Evolutionary conservation across 1,140 invertebrate species (phyloP).

Genomic region (Adelges cooleyi): DNA sequence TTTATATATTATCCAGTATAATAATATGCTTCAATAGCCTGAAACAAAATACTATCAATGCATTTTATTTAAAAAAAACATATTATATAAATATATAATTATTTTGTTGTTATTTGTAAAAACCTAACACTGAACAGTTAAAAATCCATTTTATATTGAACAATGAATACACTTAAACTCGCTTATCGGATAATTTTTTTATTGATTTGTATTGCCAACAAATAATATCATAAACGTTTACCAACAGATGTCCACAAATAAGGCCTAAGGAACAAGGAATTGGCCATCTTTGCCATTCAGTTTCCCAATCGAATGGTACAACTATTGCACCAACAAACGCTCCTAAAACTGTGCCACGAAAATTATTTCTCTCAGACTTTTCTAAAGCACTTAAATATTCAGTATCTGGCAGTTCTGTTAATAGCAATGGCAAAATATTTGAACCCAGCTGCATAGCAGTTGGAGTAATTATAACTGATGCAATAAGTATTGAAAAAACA

Average conservation of each 20-base stretch:
- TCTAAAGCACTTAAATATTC: slow-evolving; percentile 30
- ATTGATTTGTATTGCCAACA: slow-evolving; percentile 13
- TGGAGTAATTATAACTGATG: slow-evolving; percentile 54
- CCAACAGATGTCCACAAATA: slow-evolving; percentile 42
- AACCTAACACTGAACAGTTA: too few species aligned
- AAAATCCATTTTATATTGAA: too few species aligned
- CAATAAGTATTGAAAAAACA: slow-evolving; percentile 54
- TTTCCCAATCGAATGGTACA: slow-evolving; percentile 86
- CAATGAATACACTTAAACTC: too few species aligned
- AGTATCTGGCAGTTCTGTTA: slow-evolving; percentile 47
- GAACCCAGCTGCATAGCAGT: slow-evolving; percentile 47
- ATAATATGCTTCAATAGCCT: too few species aligned
- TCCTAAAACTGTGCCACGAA: slow-evolving; percentile 52
- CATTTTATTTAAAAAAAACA: too few species aligned
- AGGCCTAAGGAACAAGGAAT: slow-evolving; percentile 61
- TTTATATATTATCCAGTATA: too few species aligned
- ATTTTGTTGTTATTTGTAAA: too few species aligned
- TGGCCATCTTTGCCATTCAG: slow-evolving; percentile 76
- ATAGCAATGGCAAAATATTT: slow-evolving; percentile 43
- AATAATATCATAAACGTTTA: slow-evolving; percentile 20
- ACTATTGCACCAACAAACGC: slow-evolving; percentile 76
- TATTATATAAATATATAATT: background rate
- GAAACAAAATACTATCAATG: too few species aligned
- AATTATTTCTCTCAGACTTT: slow-evolving; percentile 6
- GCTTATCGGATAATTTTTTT: background rate